Percentiles rank a stretch among this genome's conserved stretches.
Conservation (phyloP, 2,888 invertebrate species). For the Melolontha melolontha region DNA sequence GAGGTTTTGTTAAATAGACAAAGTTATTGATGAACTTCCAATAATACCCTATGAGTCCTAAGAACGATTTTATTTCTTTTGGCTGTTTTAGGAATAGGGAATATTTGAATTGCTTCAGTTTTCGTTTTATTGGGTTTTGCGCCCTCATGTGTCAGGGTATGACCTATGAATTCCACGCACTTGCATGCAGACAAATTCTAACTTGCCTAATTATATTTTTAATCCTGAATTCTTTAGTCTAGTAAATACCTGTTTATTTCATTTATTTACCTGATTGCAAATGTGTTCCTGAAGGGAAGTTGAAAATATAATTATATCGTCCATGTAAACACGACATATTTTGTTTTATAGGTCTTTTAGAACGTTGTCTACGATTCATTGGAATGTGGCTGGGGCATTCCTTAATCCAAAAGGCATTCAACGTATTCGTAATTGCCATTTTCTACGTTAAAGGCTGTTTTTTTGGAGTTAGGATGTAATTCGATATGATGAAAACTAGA, state of each 20-base stretch:
- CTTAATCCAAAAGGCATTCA: conserved; percentile 54
- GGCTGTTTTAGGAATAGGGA: conserved; percentile 41
- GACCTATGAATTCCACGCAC: conserved; percentile 36
- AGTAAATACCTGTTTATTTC: conserved; percentile 46
- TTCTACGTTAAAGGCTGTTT: conserved; percentile 55
- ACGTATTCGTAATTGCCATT: conserved; percentile 50
- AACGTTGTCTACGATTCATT: conserved; percentile 50
- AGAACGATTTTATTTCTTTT: conserved; percentile 45
- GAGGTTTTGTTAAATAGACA: conserved; percentile 41
- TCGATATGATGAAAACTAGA: conserved; percentile 57
- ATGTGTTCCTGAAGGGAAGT: too few relatives aligned
- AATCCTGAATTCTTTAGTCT: conserved; percentile 45
- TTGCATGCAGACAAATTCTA: conserved; percentile 34
- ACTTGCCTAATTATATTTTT: conserved; percentile 48
- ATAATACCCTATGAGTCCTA: conserved; percentile 45
- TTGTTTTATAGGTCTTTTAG: conserved; percentile 42
- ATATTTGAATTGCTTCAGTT: conserved; percentile 35
- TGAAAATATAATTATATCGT: conserved; percentile 49
- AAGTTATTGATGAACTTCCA: conserved; percentile 42
- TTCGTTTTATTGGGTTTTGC: conserved; percentile 47
- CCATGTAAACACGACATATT: conserved; percentile 49
- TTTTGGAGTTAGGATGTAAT: conserved; percentile 51
- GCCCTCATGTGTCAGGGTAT: conserved; percentile 45
- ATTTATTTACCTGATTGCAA: conserved; percentile 46
- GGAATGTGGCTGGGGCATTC: conserved; percentile 52